Percentiles rank a stretch among this genome's conserved stretches.
Conservation (phyloP, 1,140 invertebrate species). For the Ips nitidus region DNA sequence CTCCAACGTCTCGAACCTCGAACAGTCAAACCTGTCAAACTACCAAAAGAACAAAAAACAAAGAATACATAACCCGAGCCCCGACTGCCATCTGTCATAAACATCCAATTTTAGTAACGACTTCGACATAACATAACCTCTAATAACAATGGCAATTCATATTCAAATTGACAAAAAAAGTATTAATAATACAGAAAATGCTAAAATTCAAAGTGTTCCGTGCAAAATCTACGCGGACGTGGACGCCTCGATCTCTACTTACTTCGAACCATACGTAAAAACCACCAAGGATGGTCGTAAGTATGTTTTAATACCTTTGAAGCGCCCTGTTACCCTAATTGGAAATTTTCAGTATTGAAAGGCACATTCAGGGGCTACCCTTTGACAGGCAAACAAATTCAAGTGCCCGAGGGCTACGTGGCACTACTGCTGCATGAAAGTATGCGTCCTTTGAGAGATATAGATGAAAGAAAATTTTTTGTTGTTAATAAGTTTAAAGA, state of each 20-base stretch:
- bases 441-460: slow-evolving; percentile 60
- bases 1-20: too few relatives aligned
- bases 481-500: slow-evolving; percentile 63
- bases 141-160: slow-evolving; percentile 49
- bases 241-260: slow-evolving; percentile 67
- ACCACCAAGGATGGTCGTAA: slow-evolving; percentile 52
- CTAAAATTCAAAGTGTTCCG: slow-evolving; percentile 68
- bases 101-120: too few relatives aligned
- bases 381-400: slow-evolving; percentile 64
- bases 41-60: too few relatives aligned
- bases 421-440: slow-evolving; percentile 68
- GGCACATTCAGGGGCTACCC: slow-evolving; percentile 68
- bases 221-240: slow-evolving; percentile 73
- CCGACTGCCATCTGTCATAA: too few relatives aligned
- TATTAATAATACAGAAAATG: slow-evolving; percentile 49
- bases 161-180: slow-evolving; percentile 57
- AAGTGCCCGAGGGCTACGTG: slow-evolving; percentile 63
- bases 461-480: slow-evolving; percentile 64
- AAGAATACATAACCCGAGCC: too few relatives aligned
- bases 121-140: slow-evolving; percentile 43
- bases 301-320: slow-evolving; percentile 16
- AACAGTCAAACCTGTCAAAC: too few relatives aligned
- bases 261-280: slow-evolving; percentile 66
- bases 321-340: neutral
- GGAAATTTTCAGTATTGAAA: slow-evolving; percentile 52